Evolutionary conservation across 1,140 invertebrate species (phyloP).

Genomic region (Cyphomyrmex costatus): DNA sequence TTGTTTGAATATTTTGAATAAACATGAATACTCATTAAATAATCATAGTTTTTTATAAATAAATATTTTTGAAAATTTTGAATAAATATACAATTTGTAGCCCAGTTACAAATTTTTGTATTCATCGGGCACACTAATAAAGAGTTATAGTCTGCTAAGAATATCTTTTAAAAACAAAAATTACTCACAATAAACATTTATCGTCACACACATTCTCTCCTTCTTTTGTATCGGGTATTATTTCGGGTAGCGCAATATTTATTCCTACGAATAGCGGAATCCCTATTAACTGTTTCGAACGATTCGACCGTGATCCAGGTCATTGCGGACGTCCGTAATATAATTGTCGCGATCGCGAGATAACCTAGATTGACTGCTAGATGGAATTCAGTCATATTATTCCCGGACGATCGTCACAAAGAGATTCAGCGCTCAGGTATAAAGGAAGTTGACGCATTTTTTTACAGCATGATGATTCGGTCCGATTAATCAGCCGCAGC

Average conservation of each 20-base stretch:
- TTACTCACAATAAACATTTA: no score
- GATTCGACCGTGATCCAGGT: constrained; percentile 27
- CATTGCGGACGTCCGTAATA: constrained; percentile 40
- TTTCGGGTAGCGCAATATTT: not conserved
- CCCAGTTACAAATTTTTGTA: no score
- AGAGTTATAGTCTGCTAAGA: no score
- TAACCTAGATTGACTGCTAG: constrained; percentile 37
- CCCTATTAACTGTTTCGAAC: constrained; percentile 9
- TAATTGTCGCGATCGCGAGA: constrained; percentile 57
- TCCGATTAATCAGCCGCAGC: not conserved
- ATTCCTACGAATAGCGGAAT: constrained; percentile 14
- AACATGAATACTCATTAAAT: no score
- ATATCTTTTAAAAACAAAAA: no score
- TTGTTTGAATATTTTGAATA: no score
- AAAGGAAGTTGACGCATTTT: constrained; percentile 5
- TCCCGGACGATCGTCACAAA: constrained; percentile 33
- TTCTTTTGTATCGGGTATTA: not conserved
- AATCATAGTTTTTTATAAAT: no score
- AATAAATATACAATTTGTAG: no score
- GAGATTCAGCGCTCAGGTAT: constrained; percentile 7
- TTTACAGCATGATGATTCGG: constrained; percentile 17
- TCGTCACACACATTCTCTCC: not conserved
- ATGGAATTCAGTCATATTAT: constrained; percentile 51
- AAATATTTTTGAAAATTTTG: no score
- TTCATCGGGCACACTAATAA: no score